Conservation (phyloP, 2,888 invertebrate species). For the Loripinus fragilis region DNA sequence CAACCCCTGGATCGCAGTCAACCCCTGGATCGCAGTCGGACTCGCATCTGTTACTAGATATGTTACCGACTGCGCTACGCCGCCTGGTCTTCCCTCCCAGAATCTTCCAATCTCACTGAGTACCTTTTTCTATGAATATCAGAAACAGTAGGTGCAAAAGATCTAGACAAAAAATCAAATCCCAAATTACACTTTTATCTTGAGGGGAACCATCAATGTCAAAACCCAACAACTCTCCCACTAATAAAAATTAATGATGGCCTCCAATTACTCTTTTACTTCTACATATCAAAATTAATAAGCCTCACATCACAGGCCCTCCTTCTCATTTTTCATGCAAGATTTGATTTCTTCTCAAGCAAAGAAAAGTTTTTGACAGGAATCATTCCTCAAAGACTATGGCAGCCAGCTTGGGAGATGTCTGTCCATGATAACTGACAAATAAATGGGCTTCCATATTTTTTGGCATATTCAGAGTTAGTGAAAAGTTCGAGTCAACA, state of each 20-base stretch:
- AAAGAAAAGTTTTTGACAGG: constrained; percentile 42
- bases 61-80: too few species aligned
- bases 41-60: too few species aligned
- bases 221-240: neutral
- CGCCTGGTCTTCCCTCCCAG: too few species aligned
- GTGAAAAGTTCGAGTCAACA: too few species aligned
- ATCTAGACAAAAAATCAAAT: neutral
- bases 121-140: too few species aligned
- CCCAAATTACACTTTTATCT: neutral
- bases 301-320: neutral
- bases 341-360: constrained; percentile 22
- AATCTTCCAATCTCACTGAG: too few species aligned
- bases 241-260: constrained; percentile 16
- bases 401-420: constrained; percentile 52
- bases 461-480: constrained; percentile 11
- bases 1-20: too few species aligned
- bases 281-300: constrained; percentile 14
- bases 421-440: constrained; percentile 31
- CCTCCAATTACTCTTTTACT: neutral
- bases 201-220: constrained; percentile 11
- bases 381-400: constrained; percentile 41
- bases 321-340: constrained; percentile 19
- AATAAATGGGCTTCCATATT: constrained; percentile 18
- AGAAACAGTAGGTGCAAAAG: neutral
- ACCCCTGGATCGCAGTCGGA: too few species aligned